Evolutionary conservation across 2,797 vertebrate genomes (phyloP).

Genomic region (Ctenochaetus hawaiiensis): DNA sequence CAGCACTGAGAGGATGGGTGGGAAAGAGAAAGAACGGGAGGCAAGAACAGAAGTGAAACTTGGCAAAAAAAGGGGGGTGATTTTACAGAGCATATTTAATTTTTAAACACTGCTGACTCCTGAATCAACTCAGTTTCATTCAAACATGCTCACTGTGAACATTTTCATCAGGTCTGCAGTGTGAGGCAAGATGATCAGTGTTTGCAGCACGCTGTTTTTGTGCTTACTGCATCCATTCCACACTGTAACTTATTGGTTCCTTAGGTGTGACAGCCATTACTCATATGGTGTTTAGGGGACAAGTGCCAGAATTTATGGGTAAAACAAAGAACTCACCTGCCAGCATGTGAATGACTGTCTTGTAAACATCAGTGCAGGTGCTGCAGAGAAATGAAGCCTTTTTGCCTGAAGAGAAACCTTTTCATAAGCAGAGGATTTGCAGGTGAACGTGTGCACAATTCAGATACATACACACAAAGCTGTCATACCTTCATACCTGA

Average conservation of each 20-base stretch:
- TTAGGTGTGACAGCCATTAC: constrained; percentile 28
- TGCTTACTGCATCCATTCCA: not conserved
- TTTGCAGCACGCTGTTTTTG: not conserved
- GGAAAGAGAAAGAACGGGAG: constrained; percentile 2
- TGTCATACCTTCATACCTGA: not conserved
- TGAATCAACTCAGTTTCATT: not conserved
- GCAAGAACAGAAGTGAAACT: not conserved
- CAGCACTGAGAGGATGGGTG: constrained; percentile 11
- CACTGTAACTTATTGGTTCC: not conserved
- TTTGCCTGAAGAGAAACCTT: constrained; percentile 15
- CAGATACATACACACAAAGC: constrained; percentile 14
- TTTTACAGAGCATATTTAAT: constrained; percentile 33
- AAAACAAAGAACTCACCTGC: constrained; percentile 21
- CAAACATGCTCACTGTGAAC: not conserved
- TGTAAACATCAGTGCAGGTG: constrained; percentile 30
- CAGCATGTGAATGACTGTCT: constrained; percentile 35
- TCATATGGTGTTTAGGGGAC: constrained; percentile 5
- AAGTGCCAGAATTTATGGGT: constrained; percentile 13
- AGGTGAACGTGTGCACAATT: constrained; percentile 31
- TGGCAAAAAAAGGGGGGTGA: constrained; percentile 12
- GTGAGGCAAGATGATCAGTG: not conserved
- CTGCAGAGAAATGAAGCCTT: constrained; percentile 25
- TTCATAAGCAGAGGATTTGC: constrained; percentile 19
- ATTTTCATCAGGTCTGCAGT: constrained; percentile 12
- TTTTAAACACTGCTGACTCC: constrained; percentile 17